Conservation (phyloP, 2,888 invertebrate genomes). For the Chymomyza procnemis region DNA sequence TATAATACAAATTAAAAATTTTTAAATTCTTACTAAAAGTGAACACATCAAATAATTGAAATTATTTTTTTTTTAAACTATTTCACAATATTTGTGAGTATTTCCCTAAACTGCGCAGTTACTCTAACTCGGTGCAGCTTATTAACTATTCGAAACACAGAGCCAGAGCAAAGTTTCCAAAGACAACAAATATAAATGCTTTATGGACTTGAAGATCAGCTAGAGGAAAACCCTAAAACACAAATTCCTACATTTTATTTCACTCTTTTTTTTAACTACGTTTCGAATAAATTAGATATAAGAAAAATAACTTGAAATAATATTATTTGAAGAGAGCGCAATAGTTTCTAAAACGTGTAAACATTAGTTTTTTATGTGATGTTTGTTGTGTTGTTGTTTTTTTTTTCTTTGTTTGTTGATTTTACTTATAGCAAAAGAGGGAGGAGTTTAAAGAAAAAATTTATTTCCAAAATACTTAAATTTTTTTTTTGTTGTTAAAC, state of each 20-base stretch:
- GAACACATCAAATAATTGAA: too few relatives aligned
- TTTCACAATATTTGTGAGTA: too few relatives aligned
- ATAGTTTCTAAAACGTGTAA: not conserved
- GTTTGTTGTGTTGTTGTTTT: not conserved
- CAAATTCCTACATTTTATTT: too few relatives aligned
- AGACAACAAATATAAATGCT: too few relatives aligned
- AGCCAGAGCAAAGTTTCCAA: not conserved
- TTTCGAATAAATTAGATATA: not conserved
- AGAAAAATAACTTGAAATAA: not conserved
- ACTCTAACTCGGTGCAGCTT: too few relatives aligned
- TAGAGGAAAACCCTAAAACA: not conserved
- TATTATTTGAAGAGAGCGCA: constrained; percentile 10
- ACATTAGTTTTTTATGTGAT: constrained; percentile 9
- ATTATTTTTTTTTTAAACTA: too few relatives aligned
- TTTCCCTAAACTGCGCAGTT: too few relatives aligned
- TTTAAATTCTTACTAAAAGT: too few relatives aligned
- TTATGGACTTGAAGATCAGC: not conserved
- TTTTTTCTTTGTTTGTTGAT: not conserved
- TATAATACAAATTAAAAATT: too few relatives aligned
- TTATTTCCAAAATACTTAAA: not conserved
- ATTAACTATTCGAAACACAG: not conserved
- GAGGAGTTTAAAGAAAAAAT: not conserved
- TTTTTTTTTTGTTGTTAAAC: not conserved
- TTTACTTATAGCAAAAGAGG: not conserved
- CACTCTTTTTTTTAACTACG: too few relatives aligned